Evolutionary conservation across 2,113 vertebrate genomes (phyloP).

Genomic region (Zeus faber): DNA sequence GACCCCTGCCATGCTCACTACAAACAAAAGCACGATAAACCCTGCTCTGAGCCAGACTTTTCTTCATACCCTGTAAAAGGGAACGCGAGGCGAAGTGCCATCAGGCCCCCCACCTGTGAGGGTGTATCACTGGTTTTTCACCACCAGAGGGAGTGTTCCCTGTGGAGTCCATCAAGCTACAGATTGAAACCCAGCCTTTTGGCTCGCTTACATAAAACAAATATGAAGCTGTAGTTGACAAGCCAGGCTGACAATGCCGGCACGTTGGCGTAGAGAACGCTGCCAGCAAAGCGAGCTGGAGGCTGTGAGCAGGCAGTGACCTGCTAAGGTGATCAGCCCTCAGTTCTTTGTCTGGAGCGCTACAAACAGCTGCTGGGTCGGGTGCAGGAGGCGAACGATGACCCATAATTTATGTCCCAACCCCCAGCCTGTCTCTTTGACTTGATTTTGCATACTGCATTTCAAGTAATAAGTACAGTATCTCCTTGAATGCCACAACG

Average conservation of each 20-base stretch:
- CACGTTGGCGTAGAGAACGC: slow-evolving; percentile 28
- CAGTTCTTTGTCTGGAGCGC: slow-evolving; percentile 54
- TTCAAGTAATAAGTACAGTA: slow-evolving; percentile 76
- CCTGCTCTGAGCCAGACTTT: slow-evolving; percentile 6
- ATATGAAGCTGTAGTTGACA: slow-evolving; percentile 49
- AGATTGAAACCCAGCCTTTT: slow-evolving; percentile 20
- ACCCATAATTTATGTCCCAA: slow-evolving; percentile 61
- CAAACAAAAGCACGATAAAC: neutral
- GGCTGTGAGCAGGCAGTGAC: slow-evolving; percentile 44
- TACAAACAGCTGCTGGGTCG: slow-evolving; percentile 54
- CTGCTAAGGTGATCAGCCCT: slow-evolving; percentile 58
- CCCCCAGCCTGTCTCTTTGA: slow-evolving; percentile 47
- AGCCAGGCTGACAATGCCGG: slow-evolving; percentile 41
- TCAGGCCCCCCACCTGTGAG: slow-evolving; percentile 19
- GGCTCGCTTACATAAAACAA: slow-evolving; percentile 35
- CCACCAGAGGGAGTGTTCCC: slow-evolving; percentile 68
- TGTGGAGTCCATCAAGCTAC: slow-evolving; percentile 7
- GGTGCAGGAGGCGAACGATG: slow-evolving; percentile 50
- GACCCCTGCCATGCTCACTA: slow-evolving; percentile 2
- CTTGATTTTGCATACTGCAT: slow-evolving; percentile 67
- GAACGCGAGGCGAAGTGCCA: neutral
- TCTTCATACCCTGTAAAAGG: neutral
- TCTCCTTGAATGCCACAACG: slow-evolving; percentile 67
- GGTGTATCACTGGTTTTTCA: slow-evolving; percentile 18
- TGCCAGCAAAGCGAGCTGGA: slow-evolving; percentile 38